A percentile compares a stretch with the other conserved stretches of the same genome.
These are phyloP conservation scores for Bembecia ichneumoniformis DNA, from an alignment of 2,888 invertebrate species.

Conservation along the genomic window DNA sequence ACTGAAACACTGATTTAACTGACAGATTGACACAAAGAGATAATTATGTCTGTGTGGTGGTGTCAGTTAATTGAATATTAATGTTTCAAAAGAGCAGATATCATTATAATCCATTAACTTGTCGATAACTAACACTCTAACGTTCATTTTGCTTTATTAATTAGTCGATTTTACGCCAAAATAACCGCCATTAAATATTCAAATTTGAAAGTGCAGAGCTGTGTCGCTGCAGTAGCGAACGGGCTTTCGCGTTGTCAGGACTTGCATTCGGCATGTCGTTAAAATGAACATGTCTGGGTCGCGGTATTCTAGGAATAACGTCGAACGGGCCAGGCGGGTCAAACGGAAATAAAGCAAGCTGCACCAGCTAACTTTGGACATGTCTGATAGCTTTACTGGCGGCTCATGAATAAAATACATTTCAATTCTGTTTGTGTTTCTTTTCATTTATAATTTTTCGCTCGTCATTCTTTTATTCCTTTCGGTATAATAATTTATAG, in stretches of 20 bases:
- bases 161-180: slow-evolving; percentile 44
- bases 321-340: slow-evolving; percentile 64
- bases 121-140: slow-evolving; percentile 25
- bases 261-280: slow-evolving; percentile 58
- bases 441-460: slow-evolving; percentile 9
- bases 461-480: slow-evolving; percentile 17
- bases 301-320: slow-evolving; percentile 53
- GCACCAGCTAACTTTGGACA: slow-evolving; percentile 64
- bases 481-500: too few relatives aligned
- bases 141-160: slow-evolving; percentile 53
- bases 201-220: slow-evolving; percentile 61
- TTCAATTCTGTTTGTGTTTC: slow-evolving; percentile 39
- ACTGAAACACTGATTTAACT: too few relatives aligned
- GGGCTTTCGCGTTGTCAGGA: slow-evolving; percentile 42
- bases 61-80: too few relatives aligned
- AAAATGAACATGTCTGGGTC: slow-evolving; percentile 58
- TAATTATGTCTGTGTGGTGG: too few relatives aligned
- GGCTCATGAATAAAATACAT: slow-evolving; percentile 60
- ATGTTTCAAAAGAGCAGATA: neutral
- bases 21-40: too few relatives aligned
- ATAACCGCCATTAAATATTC: slow-evolving; percentile 63
- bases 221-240: slow-evolving; percentile 47
- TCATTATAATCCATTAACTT: slow-evolving; percentile 32
- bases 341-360: slow-evolving; percentile 67
- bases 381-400: slow-evolving; percentile 58